These are phyloP conservation scores for Gadus macrocephalus DNA, from an alignment of 2,113 vertebrate species.

Conservation along the genomic window DNA sequence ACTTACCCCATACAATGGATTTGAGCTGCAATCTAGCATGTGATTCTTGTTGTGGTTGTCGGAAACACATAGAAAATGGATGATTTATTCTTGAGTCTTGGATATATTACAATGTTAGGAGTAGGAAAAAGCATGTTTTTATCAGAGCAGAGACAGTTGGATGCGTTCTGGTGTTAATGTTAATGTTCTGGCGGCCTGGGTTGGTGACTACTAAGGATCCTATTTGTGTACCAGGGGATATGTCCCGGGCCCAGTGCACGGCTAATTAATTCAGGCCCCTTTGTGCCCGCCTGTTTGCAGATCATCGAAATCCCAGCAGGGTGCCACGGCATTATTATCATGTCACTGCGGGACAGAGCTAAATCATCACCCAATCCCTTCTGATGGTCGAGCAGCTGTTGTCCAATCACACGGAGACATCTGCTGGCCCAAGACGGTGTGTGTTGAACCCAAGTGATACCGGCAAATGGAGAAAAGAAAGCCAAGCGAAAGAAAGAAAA, in stretches of 20 bases:
- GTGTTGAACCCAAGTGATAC: constrained; percentile 34
- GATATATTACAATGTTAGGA: constrained; percentile 40
- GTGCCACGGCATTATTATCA: constrained; percentile 62
- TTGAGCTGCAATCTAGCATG: constrained; percentile 50
- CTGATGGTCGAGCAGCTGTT: constrained; percentile 57
- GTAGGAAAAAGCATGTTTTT: background rate
- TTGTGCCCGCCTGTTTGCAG: constrained; percentile 61
- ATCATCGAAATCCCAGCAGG: constrained; percentile 69
- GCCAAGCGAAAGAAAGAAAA: background rate
- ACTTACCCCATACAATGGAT: constrained; percentile 46
- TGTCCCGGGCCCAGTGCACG: constrained; percentile 25
- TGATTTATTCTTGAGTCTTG: constrained; percentile 59
- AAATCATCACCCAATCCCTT: constrained; percentile 56
- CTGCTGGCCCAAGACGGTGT: constrained; percentile 35
- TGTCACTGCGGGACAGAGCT: constrained; percentile 57
- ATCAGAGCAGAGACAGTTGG: background rate
- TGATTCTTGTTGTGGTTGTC: constrained; percentile 54
- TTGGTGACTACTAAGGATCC: background rate
- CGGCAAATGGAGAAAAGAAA: constrained; percentile 19
- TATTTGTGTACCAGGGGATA: constrained; percentile 28
- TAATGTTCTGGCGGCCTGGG: too few relatives aligned
- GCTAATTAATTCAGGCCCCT: constrained; percentile 63
- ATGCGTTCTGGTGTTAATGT: background rate
- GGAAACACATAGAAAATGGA: constrained; percentile 51
- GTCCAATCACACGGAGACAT: constrained; percentile 57